Percentiles rank a stretch among this genome's conserved stretches.
Conservation (phyloP, 2,888 invertebrate genomes). For the Ctenicera cuprea region DNA sequence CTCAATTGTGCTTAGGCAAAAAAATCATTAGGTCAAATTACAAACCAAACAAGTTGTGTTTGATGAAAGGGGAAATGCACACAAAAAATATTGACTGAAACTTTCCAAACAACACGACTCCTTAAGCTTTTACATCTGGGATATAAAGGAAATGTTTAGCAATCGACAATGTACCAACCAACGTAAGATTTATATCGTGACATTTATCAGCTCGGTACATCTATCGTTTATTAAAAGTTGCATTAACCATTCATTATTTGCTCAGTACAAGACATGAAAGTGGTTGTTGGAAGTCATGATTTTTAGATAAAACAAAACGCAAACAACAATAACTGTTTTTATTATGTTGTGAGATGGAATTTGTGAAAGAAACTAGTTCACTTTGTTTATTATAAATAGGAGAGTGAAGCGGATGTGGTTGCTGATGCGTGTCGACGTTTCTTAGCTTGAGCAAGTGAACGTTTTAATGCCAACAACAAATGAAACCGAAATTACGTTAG, state of each 20-base stretch:
- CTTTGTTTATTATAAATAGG: constrained; percentile 26
- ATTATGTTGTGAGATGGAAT: neutral
- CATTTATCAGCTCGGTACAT: constrained; percentile 33
- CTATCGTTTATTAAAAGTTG: constrained; percentile 27
- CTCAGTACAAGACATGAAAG: neutral
- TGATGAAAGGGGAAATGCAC: neutral
- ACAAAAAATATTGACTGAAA: constrained; percentile 8
- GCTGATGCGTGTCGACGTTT: constrained; percentile 64
- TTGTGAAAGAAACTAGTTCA: constrained; percentile 20
- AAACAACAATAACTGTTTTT: neutral
- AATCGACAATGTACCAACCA: constrained; percentile 17
- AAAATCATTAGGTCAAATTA: no score
- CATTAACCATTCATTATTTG: constrained; percentile 11
- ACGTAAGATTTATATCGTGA: constrained; percentile 33
- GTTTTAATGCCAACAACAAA: constrained; percentile 60
- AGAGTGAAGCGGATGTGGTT: constrained; percentile 62
- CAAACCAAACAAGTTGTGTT: no score
- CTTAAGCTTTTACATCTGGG: neutral
- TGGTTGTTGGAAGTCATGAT: neutral
- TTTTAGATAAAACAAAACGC: neutral
- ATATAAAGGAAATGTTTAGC: constrained; percentile 18
- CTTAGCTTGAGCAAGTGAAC: constrained; percentile 63
- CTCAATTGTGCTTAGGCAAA: no score
- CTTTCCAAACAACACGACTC: constrained; percentile 19
- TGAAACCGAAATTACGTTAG: constrained; percentile 52